phyloP scores from a whole-genome alignment of 2,888 invertebrate genomes.

The Mesochorus sp. region DNA sequence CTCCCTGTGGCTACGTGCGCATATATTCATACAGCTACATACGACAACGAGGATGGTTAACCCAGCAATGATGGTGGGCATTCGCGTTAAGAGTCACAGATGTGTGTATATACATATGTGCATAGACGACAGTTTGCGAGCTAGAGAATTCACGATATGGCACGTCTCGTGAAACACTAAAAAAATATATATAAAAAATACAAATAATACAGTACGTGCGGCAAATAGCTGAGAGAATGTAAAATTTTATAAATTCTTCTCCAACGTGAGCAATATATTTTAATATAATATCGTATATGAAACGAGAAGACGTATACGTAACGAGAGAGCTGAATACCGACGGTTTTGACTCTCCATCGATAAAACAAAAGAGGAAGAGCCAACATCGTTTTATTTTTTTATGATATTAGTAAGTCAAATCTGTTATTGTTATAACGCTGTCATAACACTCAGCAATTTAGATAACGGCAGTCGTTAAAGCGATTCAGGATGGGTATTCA shows the following conservation, averaged over 20 bases:
- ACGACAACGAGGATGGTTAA: neutral
- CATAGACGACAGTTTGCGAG: conserved; percentile 27
- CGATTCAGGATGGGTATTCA: too few relatives aligned
- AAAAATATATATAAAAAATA: conserved; percentile 23
- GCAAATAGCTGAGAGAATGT: neutral
- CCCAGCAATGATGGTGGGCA: conserved; percentile 30
- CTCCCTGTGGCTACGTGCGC: neutral
- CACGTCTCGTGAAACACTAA: conserved; percentile 48
- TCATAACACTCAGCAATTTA: too few relatives aligned
- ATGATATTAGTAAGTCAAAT: too few relatives aligned
- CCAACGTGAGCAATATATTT: neutral
- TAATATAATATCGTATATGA: too few relatives aligned
- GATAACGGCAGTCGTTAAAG: too few relatives aligned
- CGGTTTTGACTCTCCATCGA: too few relatives aligned
- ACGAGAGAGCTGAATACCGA: too few relatives aligned
- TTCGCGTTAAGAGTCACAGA: conserved; percentile 36
- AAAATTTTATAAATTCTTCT: neutral
- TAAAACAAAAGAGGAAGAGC: too few relatives aligned
- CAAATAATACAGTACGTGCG: neutral
- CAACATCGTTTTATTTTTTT: too few relatives aligned
- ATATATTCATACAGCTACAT: neutral
- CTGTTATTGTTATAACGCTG: too few relatives aligned
- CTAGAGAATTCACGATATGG: conserved; percentile 50
- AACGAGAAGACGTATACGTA: too few relatives aligned
- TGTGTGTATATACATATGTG: conserved; percentile 15